phyloP scores from a whole-genome alignment of 2,113 vertebrate species.

The Orycteropus afer region DNA sequence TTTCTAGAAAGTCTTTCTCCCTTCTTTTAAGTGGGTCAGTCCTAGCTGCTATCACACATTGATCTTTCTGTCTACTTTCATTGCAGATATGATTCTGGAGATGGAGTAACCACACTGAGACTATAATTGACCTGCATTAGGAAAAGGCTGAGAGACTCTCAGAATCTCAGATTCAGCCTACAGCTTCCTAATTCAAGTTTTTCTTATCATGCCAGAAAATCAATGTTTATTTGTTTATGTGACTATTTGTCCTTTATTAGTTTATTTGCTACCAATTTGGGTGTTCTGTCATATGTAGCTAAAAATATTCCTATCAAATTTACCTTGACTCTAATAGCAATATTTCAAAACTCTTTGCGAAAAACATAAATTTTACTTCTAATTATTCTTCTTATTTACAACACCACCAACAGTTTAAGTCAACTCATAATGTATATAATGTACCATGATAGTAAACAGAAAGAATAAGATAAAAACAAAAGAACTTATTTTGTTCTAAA shows the following conservation, averaged over 20 bases:
- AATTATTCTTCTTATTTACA: not conserved
- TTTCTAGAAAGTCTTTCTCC: not conserved
- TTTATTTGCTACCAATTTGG: not conserved
- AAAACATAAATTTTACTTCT: not conserved
- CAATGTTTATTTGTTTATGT: not conserved
- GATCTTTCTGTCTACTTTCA: not conserved
- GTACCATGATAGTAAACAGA: not conserved
- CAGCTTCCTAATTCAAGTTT: not conserved
- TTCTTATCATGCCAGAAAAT: not conserved
- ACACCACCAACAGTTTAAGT: not conserved
- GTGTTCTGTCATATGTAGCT: not conserved
- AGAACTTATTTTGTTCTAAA: not conserved
- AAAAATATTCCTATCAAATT: not conserved
- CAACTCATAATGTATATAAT: not conserved
- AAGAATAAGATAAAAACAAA: not conserved
- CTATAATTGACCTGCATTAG: not conserved
- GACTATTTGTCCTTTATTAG: not conserved
- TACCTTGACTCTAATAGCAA: conserved; percentile 2
- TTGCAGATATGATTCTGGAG: not conserved
- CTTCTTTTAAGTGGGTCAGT: not conserved
- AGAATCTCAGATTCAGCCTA: too few species aligned
- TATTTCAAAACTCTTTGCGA: not conserved
- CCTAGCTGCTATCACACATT: not conserved
- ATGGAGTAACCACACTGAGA: not conserved
- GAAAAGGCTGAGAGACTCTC: not conserved